These are phyloP conservation scores for Melanerpes aurifrons DNA, from an alignment of 2,113 vertebrate species.

Conservation along the genomic window DNA sequence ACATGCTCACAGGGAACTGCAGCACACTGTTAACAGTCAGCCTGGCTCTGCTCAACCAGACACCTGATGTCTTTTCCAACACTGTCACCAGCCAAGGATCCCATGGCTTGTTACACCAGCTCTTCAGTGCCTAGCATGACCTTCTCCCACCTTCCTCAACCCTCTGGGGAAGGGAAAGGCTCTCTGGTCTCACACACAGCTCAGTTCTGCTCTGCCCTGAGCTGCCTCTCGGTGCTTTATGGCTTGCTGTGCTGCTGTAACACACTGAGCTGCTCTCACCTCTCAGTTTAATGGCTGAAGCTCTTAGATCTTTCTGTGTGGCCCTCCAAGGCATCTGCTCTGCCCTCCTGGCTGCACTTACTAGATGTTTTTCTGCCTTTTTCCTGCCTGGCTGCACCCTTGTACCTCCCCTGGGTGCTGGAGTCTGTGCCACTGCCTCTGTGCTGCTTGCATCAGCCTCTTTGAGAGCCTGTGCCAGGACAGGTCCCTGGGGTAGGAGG, in stretches of 20 bases:
- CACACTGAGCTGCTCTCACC: not conserved
- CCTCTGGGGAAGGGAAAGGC: not conserved
- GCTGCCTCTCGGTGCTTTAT: not conserved
- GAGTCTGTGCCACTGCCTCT: not conserved
- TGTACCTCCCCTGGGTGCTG: not conserved
- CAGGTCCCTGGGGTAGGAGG: not conserved
- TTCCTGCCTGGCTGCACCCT: not conserved
- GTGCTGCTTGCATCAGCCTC: not conserved
- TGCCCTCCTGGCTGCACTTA: not conserved
- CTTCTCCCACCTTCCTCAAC: not conserved
- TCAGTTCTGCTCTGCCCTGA: not conserved
- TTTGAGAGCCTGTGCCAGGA: not conserved
- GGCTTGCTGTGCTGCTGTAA: not conserved
- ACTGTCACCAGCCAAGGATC: not conserved
- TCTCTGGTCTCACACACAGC: too few relatives aligned
- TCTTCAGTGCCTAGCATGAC: not conserved
- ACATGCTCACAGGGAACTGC: not conserved
- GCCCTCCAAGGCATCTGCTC: not conserved
- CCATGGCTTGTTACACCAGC: not conserved
- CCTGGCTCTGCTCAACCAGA: not conserved
- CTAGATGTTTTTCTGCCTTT: not conserved
- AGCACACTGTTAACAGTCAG: not conserved
- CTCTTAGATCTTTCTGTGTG: rapidly evolving
- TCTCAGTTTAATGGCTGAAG: not conserved
- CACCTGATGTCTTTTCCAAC: too few relatives aligned